Evolutionary conservation across 2,888 invertebrate species (phyloP), one percentile per base, ranked within the genome.

Genomic region (Dyspetes luteomarginatus): DNA sequence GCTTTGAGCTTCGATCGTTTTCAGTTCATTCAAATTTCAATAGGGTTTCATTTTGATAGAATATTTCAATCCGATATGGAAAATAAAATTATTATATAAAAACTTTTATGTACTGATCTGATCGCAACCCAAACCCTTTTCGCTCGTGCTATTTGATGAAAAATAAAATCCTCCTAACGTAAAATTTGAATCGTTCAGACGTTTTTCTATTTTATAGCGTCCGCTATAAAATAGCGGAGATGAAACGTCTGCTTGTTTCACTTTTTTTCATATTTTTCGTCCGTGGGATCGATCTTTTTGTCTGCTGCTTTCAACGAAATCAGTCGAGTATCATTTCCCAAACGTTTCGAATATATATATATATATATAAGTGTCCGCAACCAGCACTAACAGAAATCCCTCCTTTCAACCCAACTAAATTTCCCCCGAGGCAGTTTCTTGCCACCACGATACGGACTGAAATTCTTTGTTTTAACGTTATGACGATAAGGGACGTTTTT

Each of bases 351-450:
- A 45, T 26, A 17, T 30, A 12, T 62, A 48, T 52, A 55, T 30
- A 50, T 56, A n/a, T 55, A n/a, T 58, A 30, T 65, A 48, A 5
- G 5, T 12, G 26, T 28, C 24, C 43, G 19, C 22, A 9, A 30
- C 7, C 17, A 3, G 41, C 17, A 24, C 36, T 58, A 26, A n/a
- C 4, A 4, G 30, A 19, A 56, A 9, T 15, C 43, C 36, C 17
- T 68, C 60, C 22, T n/a, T 9, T 65, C 67, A 45, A 62, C 60
- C 26, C 28, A 74, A 74, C 74, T 41, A 48, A 74, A 79, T 79
- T 79, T 79, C 78, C 78, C 78, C 64, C 24, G 78, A 69, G 78
- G 74, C 74, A 56, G n/a, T 64, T 64, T 48, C 56, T 74, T 69
- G 58, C 41, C 43, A 28, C 9, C 52, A 69, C 48, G 58, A 74